phyloP scores from a whole-genome alignment of 2,888 invertebrate genomes.

The Ptilodon capucinus region DNA sequence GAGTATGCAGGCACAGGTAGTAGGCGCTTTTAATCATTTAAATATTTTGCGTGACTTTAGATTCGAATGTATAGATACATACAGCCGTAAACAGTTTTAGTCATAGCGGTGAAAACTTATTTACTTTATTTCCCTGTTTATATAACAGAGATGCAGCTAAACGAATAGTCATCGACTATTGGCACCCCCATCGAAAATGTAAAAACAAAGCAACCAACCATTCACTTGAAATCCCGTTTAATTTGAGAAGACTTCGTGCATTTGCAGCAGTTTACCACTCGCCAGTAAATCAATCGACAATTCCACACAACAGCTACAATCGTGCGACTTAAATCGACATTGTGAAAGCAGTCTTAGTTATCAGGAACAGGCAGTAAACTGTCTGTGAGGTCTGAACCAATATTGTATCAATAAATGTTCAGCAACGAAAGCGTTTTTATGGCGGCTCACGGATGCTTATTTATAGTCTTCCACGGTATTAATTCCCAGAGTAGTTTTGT shows the following conservation, averaged over 20 bases:
- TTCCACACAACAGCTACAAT: neutral
- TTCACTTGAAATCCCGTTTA: neutral
- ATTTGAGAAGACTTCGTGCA: neutral
- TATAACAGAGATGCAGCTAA: too few relatives aligned
- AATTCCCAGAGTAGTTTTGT: slow-evolving; percentile 10
- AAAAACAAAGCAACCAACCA: neutral
- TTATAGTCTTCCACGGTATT: slow-evolving; percentile 15
- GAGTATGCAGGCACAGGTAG: neutral
- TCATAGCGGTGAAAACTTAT: too few relatives aligned
- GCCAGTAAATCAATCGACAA: neutral
- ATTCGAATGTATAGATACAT: too few relatives aligned
- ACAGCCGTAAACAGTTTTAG: too few relatives aligned
- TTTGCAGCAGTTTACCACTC: neutral
- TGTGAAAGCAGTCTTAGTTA: slow-evolving; percentile 12
- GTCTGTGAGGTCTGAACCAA: slow-evolving; percentile 46
- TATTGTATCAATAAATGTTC: slow-evolving; percentile 32
- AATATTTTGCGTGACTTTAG: too few relatives aligned
- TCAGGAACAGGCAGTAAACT: slow-evolving; percentile 28
- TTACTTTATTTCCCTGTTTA: too few relatives aligned
- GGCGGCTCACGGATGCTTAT: slow-evolving; percentile 9
- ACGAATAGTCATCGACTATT: too few relatives aligned
- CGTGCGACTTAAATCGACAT: neutral
- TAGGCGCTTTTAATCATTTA: too few relatives aligned
- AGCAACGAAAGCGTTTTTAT: slow-evolving; percentile 6
- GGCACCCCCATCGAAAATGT: too few relatives aligned